Percentiles rank a stretch among this genome's conserved stretches.
phyloP scores from a whole-genome alignment of 2,888 invertebrate species.

The Acrocyrtus sp. region DNA sequence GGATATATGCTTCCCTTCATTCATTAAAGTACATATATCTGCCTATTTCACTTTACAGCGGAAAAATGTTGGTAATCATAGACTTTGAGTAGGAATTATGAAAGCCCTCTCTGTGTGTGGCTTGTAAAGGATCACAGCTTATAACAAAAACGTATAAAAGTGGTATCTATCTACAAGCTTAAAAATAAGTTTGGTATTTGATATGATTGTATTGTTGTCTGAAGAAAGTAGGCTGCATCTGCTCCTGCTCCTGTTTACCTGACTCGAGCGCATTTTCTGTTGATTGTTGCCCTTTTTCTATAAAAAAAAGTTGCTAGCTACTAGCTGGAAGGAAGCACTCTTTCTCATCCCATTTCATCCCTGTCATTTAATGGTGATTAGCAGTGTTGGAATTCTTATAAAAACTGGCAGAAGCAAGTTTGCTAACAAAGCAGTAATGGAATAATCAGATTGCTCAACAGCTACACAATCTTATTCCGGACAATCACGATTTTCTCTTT shows the following conservation, averaged over 20 bases:
- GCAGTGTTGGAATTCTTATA: slow-evolving; percentile 25
- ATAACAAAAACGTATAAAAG: too few relatives aligned
- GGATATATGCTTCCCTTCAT: neutral
- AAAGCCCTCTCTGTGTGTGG: slow-evolving; percentile 34
- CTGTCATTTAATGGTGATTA: slow-evolving; percentile 49
- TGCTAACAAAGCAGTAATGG: slow-evolving; percentile 20
- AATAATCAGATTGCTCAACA: slow-evolving; percentile 27
- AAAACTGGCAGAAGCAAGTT: slow-evolving; percentile 10
- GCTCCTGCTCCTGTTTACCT: too few relatives aligned
- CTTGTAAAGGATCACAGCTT: slow-evolving; percentile 5
- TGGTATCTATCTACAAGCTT: too few relatives aligned
- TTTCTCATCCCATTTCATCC: slow-evolving; percentile 41
- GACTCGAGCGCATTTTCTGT: too few relatives aligned
- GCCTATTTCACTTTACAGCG: neutral
- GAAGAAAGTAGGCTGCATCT: too few relatives aligned
- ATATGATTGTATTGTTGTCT: too few relatives aligned
- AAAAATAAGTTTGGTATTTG: too few relatives aligned
- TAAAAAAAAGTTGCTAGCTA: slow-evolving; percentile 9
- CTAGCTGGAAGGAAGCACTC: slow-evolving; percentile 15
- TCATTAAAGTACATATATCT: neutral
- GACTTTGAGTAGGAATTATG: neutral
- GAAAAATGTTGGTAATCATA: neutral
- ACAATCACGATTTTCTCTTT: slow-evolving; percentile 28
- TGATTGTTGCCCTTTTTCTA: slow-evolving; percentile 15
- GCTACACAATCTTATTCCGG: slow-evolving; percentile 3